Evolutionary conservation across 2,888 invertebrate genomes (phyloP).

Genomic region (Rhopalosiphum nymphaeae): DNA sequence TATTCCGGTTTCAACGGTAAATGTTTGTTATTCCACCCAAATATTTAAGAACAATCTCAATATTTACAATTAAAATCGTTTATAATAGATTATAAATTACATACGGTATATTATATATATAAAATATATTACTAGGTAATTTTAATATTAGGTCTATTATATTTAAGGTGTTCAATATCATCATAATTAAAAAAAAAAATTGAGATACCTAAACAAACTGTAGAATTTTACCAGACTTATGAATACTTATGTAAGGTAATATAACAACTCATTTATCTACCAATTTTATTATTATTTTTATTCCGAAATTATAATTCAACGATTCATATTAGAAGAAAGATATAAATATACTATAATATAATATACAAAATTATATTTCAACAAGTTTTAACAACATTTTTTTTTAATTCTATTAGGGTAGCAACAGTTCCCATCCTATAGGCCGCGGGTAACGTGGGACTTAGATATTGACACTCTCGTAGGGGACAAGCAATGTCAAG

Average conservation of each 20-base stretch:
- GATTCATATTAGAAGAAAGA: background rate
- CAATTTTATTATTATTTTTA: background rate
- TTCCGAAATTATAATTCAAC: background rate
- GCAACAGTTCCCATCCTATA: no score
- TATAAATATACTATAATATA: background rate
- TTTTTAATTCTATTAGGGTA: no score
- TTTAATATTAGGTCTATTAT: background rate
- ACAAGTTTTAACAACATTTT: background rate
- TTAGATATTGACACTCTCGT: no score
- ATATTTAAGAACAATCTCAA: background rate
- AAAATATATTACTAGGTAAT: background rate
- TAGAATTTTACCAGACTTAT: background rate
- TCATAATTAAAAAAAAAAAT: background rate
- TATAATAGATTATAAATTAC: background rate
- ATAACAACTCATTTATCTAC: background rate
- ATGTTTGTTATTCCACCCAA: background rate
- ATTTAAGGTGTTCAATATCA: background rate
- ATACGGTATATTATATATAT: background rate
- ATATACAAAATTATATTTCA: background rate
- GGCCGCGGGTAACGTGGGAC: no score
- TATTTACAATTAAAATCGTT: background rate
- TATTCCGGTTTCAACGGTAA: constrained; percentile 25
- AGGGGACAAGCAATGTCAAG: no score
- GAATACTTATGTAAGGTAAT: background rate
- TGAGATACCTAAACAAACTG: background rate